phyloP scores from a whole-genome alignment of 2,888 invertebrate species.

The Vanessa cardui region DNA sequence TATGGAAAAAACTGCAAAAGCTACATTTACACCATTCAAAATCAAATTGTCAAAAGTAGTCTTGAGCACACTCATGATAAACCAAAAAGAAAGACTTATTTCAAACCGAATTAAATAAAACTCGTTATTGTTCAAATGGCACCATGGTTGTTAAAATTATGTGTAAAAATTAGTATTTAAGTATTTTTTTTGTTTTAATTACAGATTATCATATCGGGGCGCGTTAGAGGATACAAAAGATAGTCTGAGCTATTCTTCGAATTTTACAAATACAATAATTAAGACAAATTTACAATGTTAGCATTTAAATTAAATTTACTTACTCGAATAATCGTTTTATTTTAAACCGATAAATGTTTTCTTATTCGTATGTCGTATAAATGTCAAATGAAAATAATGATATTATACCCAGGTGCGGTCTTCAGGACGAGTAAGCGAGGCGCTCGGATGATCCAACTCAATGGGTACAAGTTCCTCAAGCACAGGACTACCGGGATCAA shows the following conservation, averaged over 20 bases:
- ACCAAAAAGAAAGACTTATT: not conserved
- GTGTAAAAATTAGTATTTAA: not conserved
- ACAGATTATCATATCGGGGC: not conserved
- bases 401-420: conserved; percentile 23
- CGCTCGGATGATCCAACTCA: conserved; percentile 43
- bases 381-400: not conserved
- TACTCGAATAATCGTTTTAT: no score
- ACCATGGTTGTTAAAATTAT: conserved; percentile 3
- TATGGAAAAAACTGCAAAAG: conserved; percentile 48
- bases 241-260: not conserved
- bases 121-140: not conserved
- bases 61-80: conserved; percentile 43
- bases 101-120: no score
- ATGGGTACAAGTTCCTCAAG: conserved; percentile 43
- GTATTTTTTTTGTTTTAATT: conserved; percentile 1
- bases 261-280: no score
- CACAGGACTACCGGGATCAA: conserved; percentile 33
- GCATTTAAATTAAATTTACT: no score
- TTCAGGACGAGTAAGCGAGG: conserved; percentile 31
- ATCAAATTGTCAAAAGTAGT: conserved; percentile 38
- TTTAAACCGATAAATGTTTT: no score
- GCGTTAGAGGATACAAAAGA: not conserved
- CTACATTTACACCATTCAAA: conserved; percentile 42
- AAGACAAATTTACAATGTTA: no score
- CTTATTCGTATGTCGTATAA: no score